Conservation (phyloP, 2,113 vertebrate species). For the Dicentrarchus labrax region DNA sequence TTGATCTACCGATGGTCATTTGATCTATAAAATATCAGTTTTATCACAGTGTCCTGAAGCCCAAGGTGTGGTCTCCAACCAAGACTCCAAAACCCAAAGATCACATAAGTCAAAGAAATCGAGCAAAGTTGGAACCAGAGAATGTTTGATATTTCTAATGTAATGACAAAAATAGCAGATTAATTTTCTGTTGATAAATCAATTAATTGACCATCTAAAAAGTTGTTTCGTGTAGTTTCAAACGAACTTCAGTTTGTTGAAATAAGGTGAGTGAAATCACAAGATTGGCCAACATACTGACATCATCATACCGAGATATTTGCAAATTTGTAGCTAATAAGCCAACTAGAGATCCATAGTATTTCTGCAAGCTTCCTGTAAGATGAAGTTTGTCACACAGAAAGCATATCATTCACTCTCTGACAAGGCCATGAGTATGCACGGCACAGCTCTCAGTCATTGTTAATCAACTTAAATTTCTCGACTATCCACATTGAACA, state of each 20-base stretch:
- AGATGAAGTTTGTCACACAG: slow-evolving; percentile 43
- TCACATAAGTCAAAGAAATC: background rate
- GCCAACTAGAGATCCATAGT: slow-evolving; percentile 9
- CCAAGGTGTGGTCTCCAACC: background rate
- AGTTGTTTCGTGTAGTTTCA: background rate
- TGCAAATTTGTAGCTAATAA: slow-evolving; percentile 17
- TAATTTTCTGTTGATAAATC: background rate
- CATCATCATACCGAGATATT: background rate
- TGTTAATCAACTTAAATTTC: slow-evolving; percentile 43
- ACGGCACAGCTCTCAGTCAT: slow-evolving; percentile 22
- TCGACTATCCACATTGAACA: background rate
- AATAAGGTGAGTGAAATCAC: background rate
- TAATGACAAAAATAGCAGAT: background rate
- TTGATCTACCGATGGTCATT: background rate
- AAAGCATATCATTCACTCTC: slow-evolving; percentile 40
- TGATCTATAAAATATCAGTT: background rate
- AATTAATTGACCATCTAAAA: background rate
- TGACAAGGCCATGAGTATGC: slow-evolving; percentile 43
- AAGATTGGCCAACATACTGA: background rate
- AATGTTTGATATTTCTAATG: background rate
- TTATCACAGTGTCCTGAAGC: background rate
- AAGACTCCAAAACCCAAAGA: background rate
- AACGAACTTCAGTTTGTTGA: background rate
- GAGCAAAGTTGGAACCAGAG: background rate
- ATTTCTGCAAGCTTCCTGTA: slow-evolving; percentile 6